Conservation (phyloP, 2,797 vertebrate genomes). For the Cossypha heuglini region DNA sequence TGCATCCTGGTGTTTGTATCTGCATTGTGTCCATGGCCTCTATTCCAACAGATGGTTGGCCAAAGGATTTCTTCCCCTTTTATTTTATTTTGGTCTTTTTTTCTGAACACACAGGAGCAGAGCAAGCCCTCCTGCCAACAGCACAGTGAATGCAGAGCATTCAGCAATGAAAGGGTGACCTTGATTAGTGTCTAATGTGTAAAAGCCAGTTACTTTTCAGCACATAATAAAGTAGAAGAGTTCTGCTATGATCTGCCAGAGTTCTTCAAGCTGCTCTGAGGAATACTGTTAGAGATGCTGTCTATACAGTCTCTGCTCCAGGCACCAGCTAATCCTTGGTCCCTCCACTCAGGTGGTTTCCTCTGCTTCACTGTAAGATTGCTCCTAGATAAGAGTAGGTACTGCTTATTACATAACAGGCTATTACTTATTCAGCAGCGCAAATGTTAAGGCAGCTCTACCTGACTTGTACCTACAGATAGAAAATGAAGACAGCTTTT, state of each 20-base stretch:
- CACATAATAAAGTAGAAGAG: slow-evolving; percentile 1
- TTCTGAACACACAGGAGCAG: slow-evolving; percentile 10
- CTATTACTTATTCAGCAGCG: not conserved
- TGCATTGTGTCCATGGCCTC: not conserved
- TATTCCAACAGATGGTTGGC: slow-evolving; percentile 51
- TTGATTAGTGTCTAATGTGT: slow-evolving; percentile 44
- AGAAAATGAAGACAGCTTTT: not conserved
- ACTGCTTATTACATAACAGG: not conserved
- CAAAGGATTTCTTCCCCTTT: slow-evolving; percentile 40
- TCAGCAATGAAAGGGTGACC: slow-evolving; percentile 39
- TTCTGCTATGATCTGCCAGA: not conserved
- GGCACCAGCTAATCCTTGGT: not conserved
- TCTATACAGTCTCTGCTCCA: not conserved
- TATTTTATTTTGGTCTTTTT: not conserved
- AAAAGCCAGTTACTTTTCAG: slow-evolving; percentile 35
- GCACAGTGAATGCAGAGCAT: not conserved
- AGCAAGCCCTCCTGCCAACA: slow-evolving; percentile 41
- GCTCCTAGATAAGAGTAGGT: not conserved
- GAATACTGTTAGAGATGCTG: not conserved
- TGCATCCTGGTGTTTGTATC: not conserved
- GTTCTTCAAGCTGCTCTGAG: not conserved
- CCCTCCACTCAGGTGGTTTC: not conserved
- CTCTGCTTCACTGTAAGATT: not conserved
- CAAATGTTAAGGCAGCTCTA: not conserved
- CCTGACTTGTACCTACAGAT: not conserved